Evolutionary conservation across 2,888 invertebrate genomes (phyloP), one percentile per base, ranked within the genome.

Genomic region (Acrobasis consociella): DNA sequence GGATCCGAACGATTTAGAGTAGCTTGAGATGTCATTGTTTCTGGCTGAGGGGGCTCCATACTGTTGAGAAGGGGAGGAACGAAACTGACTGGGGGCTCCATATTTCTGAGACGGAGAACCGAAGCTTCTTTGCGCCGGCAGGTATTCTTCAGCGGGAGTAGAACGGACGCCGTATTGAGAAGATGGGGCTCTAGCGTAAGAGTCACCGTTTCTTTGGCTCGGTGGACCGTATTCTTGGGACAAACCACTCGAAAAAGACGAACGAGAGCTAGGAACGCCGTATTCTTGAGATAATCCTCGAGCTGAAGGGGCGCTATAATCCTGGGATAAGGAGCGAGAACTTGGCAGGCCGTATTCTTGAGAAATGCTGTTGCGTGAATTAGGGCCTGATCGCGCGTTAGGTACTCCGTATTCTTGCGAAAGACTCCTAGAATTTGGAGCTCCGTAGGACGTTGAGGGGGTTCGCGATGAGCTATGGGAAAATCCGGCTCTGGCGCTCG

Each of bases 81-180:
- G 68, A 56, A 69, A 64, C 13, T 72, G 72, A 39, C 68, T 65
- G 1, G 83, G 80, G 11, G 77, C 68, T 0, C 83, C 80, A 61
- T 82, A 81, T 64, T 78, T 74, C 50, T 78, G 73, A 2, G 82
- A 77, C 22, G 76, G 72, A 1, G 72, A 64, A 5, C 70, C 65
- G 16, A 69, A 79, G 59, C 70, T 76, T 50, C 74, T 77, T 63
- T 72, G 71, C 1, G 78, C 71, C 0, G 86, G 83, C 2, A 68
- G 70, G 8, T 84, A 86, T 63, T 81, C 77, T 63, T 80, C 74
- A 5, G 85, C 82, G 13, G 81, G 80, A 16, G 68, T 38, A 5
- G 80, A 80, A 9, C 79, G 74, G 58, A 78, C 65, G 16, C 80
- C 81, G 46, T 81, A 82, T 22, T 76, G 68, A 5, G 72, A 42